Conservation (phyloP, 2,113 vertebrate species). For the Myodes glareolus region DNA sequence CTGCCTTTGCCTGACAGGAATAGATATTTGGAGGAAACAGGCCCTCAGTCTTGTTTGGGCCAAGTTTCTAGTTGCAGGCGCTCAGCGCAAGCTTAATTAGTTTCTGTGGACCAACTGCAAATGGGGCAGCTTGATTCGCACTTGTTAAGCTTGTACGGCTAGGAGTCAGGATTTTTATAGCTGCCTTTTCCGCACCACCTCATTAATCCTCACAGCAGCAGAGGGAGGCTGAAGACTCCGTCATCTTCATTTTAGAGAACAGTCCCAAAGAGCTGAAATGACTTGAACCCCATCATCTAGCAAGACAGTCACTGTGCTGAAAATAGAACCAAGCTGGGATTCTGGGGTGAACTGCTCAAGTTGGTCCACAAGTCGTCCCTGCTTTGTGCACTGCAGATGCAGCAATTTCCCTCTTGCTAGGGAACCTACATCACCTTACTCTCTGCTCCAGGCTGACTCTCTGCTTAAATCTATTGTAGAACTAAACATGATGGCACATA, state of each 20-base stretch:
- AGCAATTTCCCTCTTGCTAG: not conserved
- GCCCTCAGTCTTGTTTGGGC: not conserved
- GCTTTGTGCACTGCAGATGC: constrained; percentile 27
- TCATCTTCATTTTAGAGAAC: constrained; percentile 65
- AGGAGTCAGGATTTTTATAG: constrained; percentile 62
- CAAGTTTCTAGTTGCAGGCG: constrained; percentile 20
- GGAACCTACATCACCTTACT: not conserved
- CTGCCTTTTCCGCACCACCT: constrained; percentile 49
- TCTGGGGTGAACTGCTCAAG: not conserved
- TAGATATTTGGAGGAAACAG: constrained; percentile 25
- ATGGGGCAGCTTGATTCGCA: constrained; percentile 8
- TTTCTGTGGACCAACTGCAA: constrained; percentile 60
- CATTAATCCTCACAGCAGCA: constrained; percentile 59
- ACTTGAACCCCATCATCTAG: constrained; percentile 44
- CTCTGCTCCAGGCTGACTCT: not conserved
- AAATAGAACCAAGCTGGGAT: constrained; percentile 52
- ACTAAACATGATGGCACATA: not conserved
- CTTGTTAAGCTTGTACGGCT: constrained; percentile 52
- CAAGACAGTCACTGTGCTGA: not conserved
- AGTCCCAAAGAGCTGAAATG: constrained; percentile 57
- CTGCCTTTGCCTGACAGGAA: constrained; percentile 39
- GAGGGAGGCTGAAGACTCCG: constrained; percentile 49
- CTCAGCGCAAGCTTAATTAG: constrained; percentile 59
- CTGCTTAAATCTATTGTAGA: not conserved
- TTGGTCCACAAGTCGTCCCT: not conserved